phyloP scores from a whole-genome alignment of 2,797 vertebrate genomes.

The Potorous gilbertii region DNA sequence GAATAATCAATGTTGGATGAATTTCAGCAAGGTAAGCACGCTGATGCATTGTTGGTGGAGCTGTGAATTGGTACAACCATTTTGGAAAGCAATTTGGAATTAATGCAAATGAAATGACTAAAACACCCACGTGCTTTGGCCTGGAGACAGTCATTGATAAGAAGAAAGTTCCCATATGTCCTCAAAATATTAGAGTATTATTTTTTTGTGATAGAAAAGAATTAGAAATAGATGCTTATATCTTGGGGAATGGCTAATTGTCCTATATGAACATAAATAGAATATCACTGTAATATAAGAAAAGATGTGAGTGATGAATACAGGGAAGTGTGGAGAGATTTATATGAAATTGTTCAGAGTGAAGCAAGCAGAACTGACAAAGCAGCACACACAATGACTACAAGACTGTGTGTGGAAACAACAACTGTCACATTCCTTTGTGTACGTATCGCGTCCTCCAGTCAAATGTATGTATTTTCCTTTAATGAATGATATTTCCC shows the following conservation, averaged over 20 bases:
- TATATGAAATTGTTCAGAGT: not conserved
- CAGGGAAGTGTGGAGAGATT: not conserved
- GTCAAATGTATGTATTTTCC: not conserved
- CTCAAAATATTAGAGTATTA: not conserved
- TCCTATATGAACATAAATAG: not conserved
- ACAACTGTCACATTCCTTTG: not conserved
- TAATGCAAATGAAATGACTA: not conserved
- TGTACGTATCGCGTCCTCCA: not conserved
- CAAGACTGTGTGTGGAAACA: not conserved
- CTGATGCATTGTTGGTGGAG: not conserved
- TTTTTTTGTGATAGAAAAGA: not conserved
- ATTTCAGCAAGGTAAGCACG: not conserved
- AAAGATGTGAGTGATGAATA: not conserved
- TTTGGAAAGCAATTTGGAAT: not conserved
- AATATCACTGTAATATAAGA: not conserved
- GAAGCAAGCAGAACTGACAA: not conserved
- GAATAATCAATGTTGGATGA: not conserved
- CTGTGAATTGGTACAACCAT: not conserved
- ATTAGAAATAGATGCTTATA: not conserved
- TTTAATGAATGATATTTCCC: not conserved
- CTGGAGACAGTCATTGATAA: not conserved
- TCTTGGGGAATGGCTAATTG: not conserved
- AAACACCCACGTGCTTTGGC: not conserved
- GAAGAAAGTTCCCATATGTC: not conserved
- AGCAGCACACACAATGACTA: not conserved